These are phyloP conservation scores for Percina caprodes DNA, from an alignment of 2,113 vertebrate species.

Conservation along the genomic window DNA sequence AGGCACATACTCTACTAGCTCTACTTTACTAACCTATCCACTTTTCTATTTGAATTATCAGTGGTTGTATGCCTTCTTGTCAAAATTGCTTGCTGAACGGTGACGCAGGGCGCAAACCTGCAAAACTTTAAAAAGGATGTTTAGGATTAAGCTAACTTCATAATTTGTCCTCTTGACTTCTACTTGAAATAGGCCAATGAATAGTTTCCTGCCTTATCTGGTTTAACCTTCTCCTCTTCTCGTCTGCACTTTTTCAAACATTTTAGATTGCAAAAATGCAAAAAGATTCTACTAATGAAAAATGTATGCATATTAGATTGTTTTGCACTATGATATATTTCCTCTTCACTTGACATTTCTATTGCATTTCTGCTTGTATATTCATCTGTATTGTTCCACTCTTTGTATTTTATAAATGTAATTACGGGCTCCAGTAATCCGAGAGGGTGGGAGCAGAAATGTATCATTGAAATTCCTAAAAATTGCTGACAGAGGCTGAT, in stretches of 20 bases:
- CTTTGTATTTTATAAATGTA: conserved; percentile 12
- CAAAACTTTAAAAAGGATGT: neutral
- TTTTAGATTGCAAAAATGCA: no score
- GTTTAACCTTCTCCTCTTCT: neutral
- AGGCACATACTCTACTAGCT: neutral
- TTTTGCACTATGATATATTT: neutral
- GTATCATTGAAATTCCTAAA: neutral
- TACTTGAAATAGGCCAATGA: neutral
- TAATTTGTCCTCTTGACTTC: neutral
- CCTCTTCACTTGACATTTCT: neutral
- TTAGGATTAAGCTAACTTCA: conserved; percentile 4
- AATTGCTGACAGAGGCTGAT: neutral
- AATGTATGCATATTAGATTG: neutral
- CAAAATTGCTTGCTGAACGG: neutral
- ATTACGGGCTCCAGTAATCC: neutral
- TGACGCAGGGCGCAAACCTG: neutral
- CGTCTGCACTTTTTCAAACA: neutral
- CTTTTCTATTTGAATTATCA: neutral
- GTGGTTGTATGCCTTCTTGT: neutral
- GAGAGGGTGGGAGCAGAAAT: neutral
- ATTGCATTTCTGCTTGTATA: neutral
- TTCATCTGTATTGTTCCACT: neutral
- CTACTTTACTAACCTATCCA: neutral
- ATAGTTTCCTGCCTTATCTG: neutral
- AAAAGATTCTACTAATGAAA: neutral